Base-by-base conservation (phyloP, 2,113 vertebrate genomes). In the Passer montanus region DNA sequence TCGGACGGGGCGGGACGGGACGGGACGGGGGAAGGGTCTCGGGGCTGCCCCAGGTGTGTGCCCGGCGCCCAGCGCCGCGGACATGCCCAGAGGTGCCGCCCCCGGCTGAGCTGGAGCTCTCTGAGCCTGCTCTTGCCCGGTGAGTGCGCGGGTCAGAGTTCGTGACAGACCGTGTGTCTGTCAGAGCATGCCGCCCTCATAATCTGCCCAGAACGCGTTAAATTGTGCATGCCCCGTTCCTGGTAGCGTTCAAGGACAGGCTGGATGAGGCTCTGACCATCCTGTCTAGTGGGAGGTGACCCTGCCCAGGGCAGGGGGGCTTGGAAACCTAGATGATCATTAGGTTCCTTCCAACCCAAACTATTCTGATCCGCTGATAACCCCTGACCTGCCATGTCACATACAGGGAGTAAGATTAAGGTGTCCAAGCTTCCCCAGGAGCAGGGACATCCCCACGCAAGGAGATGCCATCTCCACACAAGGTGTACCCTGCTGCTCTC, bases 131-230 rank as follows among this genome's bases (percentile, higher is more conserved):
- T 23, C 9, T 8, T 21, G 12, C 31, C 15, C 23, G 4, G 1
- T 19, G 0, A 2, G 13, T 3, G 19, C 3, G 30, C 2, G 9
- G 17, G 35, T 47, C 26, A 8, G 1, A 43, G 2, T 9, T 52
- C 39, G 7, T 43, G 55, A 24, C 10, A 41, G 70, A 7, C 7
- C 11, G 3, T 3, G 35, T 37, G 35, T 37, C 35, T 37, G 35
- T 39, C 47, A 4, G 63, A 30, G 55, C 39, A 13, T 41, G 53
- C 28, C 72, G 8, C 2, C 9, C 22, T 46, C 12, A 0, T 35
- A 26, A 66, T 41, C 26, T 55, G 41, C 44, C 30, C 33, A 0
- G 39, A 53, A 4, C 11, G 10, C 4, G 9, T 8, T 12, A 22
- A 6, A 8, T 0, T 35, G 30, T 41, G 55, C 46, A 41, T 53